Evolutionary conservation across 2,113 vertebrate species (phyloP), one percentile per base, ranked within the genome.

Genomic region (Oceanites oceanicus): DNA sequence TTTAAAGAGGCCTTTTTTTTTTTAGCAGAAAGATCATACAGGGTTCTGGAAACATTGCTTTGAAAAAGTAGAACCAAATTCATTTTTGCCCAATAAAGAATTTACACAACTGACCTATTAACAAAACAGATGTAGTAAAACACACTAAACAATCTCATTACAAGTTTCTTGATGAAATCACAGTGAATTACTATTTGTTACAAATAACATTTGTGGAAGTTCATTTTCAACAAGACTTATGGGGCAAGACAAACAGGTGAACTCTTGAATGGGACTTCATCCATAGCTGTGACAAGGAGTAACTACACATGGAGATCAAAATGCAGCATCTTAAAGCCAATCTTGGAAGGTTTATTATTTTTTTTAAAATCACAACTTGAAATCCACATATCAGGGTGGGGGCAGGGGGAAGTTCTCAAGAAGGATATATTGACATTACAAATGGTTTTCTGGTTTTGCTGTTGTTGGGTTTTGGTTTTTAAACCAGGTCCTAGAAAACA

Each of bases 1-100:
- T 45, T 44, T 67, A 21, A 72, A 82, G 68, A 74, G 55, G 90
- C 62, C n/a, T 36, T 83, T 93, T 38, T 83, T 93, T 38, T 38
- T 75, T 70, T 70, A 88, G 59, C 72, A 81, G 45, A 65, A 74
- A 72, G 27, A 68, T 52, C 19, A 40, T 47, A 38, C 0, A 4
- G 11, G 42, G 14, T 42, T 81, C 61, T 68, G 30, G 65, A 58
- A 83, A 38, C 7, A 4, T 2, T 42, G 42, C 32, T 94, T 30
- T 53, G 81, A 61, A 73, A 75, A 81, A 75, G 50, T 3, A 38
- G 27, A 86, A 74, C 34, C 38, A 71, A 40, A 61, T 58, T 53
- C 1, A 36, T 56, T 55, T 66, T 49, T 68, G 40, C 21, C 71
- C 52, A 58, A 55, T 30, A 27, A 76, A 65, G 40, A 45, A 67